phyloP scores from a whole-genome alignment of 2,113 vertebrate species.

The Chauna torquata region DNA sequence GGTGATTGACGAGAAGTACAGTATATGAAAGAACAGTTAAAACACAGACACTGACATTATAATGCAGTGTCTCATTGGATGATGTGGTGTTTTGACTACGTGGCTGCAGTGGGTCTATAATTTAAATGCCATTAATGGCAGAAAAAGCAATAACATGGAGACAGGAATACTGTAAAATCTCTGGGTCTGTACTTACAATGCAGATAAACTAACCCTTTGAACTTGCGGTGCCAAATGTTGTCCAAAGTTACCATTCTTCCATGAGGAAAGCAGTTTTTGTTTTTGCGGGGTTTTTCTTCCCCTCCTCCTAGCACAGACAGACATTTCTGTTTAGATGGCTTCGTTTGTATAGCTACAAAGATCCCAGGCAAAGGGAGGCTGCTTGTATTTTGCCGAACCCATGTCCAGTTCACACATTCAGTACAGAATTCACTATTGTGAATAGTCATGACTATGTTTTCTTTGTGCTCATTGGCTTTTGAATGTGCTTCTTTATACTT shows the following conservation, averaged over 20 bases:
- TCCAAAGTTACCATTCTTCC: slow-evolving; percentile 4
- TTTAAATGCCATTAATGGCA: slow-evolving; percentile 82
- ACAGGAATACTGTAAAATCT: slow-evolving; percentile 28
- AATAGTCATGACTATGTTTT: slow-evolving; percentile 13
- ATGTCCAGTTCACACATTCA: neutral
- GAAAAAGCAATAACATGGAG: slow-evolving; percentile 23
- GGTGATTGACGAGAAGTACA: slow-evolving; percentile 40
- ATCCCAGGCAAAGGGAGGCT: neutral
- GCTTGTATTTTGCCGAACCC: neutral
- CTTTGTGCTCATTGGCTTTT: neutral
- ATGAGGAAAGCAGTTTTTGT: slow-evolving; percentile 11
- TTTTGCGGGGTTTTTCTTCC: neutral
- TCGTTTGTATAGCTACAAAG: neutral
- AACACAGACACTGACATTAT: slow-evolving; percentile 57
- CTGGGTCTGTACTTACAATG: slow-evolving; percentile 15
- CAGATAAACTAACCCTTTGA: slow-evolving; percentile 64
- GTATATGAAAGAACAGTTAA: slow-evolving; percentile 58
- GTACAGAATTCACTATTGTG: neutral
- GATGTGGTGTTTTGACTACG: slow-evolving; percentile 74
- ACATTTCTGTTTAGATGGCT: slow-evolving; percentile 28
- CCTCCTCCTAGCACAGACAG: slow-evolving; percentile 14
- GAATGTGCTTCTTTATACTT: slow-evolving; percentile 62
- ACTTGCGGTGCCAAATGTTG: slow-evolving; percentile 25
- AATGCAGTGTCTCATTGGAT: slow-evolving; percentile 64
- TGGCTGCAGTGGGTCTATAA: slow-evolving; percentile 78